phyloP scores from a whole-genome alignment of 2,797 vertebrate genomes.

The Serranus cabrilla region DNA sequence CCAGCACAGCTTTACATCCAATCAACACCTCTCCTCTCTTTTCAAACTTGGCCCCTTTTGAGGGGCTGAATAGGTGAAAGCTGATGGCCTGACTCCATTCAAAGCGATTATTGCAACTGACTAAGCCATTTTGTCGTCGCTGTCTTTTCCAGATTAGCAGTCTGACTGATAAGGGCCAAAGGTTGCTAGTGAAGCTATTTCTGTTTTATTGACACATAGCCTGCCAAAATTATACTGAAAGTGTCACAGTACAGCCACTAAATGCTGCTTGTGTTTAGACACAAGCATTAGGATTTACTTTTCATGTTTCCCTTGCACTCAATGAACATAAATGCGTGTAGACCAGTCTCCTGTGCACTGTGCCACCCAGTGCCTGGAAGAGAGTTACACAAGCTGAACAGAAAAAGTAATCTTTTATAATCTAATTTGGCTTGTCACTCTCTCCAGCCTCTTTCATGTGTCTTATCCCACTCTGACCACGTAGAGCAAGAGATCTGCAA shows the following conservation, averaged over 20 bases:
- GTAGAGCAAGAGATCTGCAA: slow-evolving; percentile 9
- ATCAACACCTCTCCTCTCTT: slow-evolving; percentile 38
- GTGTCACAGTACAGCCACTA: neutral
- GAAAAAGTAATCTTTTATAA: slow-evolving; percentile 58
- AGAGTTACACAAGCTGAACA: slow-evolving; percentile 48
- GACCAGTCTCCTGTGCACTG: slow-evolving; percentile 15
- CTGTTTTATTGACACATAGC: slow-evolving; percentile 25
- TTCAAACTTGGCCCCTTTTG: slow-evolving; percentile 52
- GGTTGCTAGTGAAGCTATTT: slow-evolving; percentile 42
- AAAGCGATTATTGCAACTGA: slow-evolving; percentile 58
- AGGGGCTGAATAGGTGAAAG: slow-evolving; percentile 64
- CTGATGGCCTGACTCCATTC: slow-evolving; percentile 54
- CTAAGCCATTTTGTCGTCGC: slow-evolving; percentile 55
- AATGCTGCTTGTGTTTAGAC: neutral
- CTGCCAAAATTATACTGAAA: slow-evolving; percentile 16
- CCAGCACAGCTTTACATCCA: slow-evolving; percentile 34
- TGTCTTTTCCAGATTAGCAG: slow-evolving; percentile 63
- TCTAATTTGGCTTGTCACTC: slow-evolving; percentile 45
- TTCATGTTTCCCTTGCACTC: neutral
- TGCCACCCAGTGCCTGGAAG: slow-evolving; percentile 27
- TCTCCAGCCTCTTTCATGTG: slow-evolving; percentile 4
- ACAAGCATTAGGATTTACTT: neutral
- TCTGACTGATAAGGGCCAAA: slow-evolving; percentile 57
- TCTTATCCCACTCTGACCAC: slow-evolving; percentile 20
- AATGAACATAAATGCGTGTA: neutral